Evolutionary conservation across 2,797 vertebrate species (phyloP).

Genomic region (Hylomyscus alleni): DNA sequence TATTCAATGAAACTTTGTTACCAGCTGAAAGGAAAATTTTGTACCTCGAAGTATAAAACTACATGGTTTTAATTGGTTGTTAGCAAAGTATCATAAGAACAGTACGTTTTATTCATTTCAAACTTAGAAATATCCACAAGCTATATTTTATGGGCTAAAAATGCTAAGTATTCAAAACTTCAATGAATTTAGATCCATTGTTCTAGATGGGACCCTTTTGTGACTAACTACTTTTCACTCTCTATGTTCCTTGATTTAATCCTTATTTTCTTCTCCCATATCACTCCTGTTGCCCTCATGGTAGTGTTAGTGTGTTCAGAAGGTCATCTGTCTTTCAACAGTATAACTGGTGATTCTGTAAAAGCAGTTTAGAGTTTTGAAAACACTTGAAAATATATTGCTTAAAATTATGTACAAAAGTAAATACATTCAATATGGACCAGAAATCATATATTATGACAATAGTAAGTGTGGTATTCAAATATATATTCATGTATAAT

Average conservation of each 20-base stretch:
- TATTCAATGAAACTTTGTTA: constrained; percentile 19
- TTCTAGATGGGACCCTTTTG: background rate
- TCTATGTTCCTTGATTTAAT: too few relatives aligned
- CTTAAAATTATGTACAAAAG: background rate
- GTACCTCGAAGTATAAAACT: background rate
- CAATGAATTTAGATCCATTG: background rate
- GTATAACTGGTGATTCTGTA: background rate
- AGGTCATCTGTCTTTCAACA: background rate
- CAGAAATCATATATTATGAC: background rate
- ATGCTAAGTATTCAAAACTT: background rate
- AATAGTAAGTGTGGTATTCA: background rate
- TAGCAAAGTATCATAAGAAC: constrained; percentile 8
- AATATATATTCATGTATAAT: background rate
- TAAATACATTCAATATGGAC: background rate
- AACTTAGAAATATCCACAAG: constrained; percentile 12
- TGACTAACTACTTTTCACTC: background rate
- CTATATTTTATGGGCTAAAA: background rate
- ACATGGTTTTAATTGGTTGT: background rate
- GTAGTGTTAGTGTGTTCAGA: background rate
- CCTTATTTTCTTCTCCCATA: background rate
- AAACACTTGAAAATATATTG: background rate
- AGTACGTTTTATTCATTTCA: constrained; percentile 31
- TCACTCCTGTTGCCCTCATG: background rate
- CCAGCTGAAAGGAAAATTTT: constrained; percentile 8
- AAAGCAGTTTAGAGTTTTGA: background rate